Base-by-base conservation (phyloP, 2,888 invertebrate genomes). In the Metopia argyrocephala region DNA sequence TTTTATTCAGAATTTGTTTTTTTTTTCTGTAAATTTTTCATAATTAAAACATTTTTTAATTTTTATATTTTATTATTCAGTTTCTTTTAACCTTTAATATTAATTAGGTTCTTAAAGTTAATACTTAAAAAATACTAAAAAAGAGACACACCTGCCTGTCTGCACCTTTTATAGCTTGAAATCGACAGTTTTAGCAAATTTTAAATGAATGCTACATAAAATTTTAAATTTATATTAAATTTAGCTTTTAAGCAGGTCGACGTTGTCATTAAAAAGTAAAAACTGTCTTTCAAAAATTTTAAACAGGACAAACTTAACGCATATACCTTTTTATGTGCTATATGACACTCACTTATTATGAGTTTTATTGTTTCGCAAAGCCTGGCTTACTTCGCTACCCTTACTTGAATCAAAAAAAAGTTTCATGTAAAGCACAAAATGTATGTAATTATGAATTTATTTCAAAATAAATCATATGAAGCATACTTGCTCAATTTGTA, bases 1-100 rank as follows among this genome's bases (percentile, higher is more conserved):
- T 9, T 45, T 68, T 45, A 59, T 75, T 75, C 61, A 52, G 59
- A 57, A 52, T 31, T 52, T 54, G 66, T 15, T 21, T 38, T 66
- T 31, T 18, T 48, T n/a, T 9, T 66, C 1, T 15, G 15, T 38
- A 12, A 38, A 12, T 38, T 38, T 38, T 38, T 38, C 9, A 38
- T 38, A 38, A 38, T 15, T n/a, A n/a, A n/a, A n/a, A n/a, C n/a
- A n/a, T n/a, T 38, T 38, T 38, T 38, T 38, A 38, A 38, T 31
- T 31, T 31, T 38, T 9, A n/a, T n/a, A n/a, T 15, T 38, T 3
- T 38, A 12, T 9, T 6, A 12, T 38, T 38, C 38, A 38, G 9
- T 3, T 15, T 38, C 15, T 38, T 38, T 38, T 38, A 38, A 15
- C 9, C 15, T 38, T 38, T 38, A 38, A 38, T 15, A 15, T 38